Evolutionary conservation across 2,113 vertebrate species (phyloP).

Genomic region (Scopus umbretta): DNA sequence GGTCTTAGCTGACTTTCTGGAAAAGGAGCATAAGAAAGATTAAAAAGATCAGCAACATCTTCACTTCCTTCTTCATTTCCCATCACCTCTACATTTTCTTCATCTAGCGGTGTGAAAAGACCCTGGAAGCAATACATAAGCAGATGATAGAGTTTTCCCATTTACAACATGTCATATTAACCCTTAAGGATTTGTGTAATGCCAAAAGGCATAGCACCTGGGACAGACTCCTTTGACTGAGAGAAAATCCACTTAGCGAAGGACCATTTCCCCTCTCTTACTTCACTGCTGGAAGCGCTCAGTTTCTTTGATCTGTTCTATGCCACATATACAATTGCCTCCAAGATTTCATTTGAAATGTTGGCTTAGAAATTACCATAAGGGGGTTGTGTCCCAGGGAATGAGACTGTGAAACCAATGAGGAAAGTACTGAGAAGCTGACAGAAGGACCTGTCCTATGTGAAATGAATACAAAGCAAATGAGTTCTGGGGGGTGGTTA

Average conservation of each 20-base stretch:
- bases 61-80: background rate
- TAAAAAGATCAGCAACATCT: background rate
- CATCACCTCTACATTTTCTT: background rate
- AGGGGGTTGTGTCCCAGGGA: background rate
- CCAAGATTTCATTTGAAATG: background rate
- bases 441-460: background rate
- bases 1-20: constrained; percentile 8
- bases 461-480: background rate
- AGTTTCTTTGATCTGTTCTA: background rate
- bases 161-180: background rate
- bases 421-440: background rate
- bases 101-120: background rate
- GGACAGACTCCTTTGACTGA: background rate
- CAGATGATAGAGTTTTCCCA: background rate
- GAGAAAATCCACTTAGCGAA: background rate
- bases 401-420: background rate
- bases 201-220: background rate
- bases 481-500: background rate
- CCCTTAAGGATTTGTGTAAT: background rate
- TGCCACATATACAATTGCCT: background rate
- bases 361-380: background rate
- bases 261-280: background rate
- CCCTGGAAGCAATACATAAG: background rate
- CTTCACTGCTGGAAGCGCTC: background rate
- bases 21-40: background rate